Evolutionary conservation across 53 echinoderm and acorn worm species (phyloP), one percentile per base, ranked within the genome.

Genomic region (Astropecten irregularis): DNA sequence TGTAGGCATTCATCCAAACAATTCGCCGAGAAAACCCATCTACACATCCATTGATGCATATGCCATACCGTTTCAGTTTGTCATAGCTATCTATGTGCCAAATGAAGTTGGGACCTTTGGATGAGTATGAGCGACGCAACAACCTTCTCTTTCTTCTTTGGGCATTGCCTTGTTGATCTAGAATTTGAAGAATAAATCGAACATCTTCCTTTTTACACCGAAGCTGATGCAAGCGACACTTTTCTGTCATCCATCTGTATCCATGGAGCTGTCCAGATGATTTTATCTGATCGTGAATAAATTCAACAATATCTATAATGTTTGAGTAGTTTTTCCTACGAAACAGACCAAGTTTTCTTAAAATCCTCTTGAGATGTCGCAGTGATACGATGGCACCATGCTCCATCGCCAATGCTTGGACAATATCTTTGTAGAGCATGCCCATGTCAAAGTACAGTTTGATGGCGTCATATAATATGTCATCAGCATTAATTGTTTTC

Each of bases 161-260:
- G 1, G 26, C 40, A 23, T 18, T 85, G 19, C 85, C 85, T 50
- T 49, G 18, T 32, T 82, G 82, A 40, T 88, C 82, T 38, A 88
- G 49, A 37, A 87, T 21, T 1, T 34, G 19, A 3, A 90, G 35
- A 20, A 82, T 64, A 16, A 57, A 5, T 1, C 91, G 67, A 25
- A 91, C 52, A 16, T 66, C 76, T 51, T 86, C 90, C 42, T 86
- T 85, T 20, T 65, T 65, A 31, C 65, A 52, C 9, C 66, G 36
- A 5, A 86, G 38, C 4, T 59, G 34, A 34, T 73, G 27, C 47
- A 13, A 2, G 9, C 54, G 16, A 50, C 87, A 91, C 40, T 91
- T 91, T 47, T 67, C 33, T n/a, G 46, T 40, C 76, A 87, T 91
- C 86, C 91, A 87, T 47, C 91, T 44, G 18, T 90, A 90, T 15